These are phyloP conservation scores for Scomber scombrus DNA, from an alignment of 2,113 vertebrate species.

Conservation along the genomic window DNA sequence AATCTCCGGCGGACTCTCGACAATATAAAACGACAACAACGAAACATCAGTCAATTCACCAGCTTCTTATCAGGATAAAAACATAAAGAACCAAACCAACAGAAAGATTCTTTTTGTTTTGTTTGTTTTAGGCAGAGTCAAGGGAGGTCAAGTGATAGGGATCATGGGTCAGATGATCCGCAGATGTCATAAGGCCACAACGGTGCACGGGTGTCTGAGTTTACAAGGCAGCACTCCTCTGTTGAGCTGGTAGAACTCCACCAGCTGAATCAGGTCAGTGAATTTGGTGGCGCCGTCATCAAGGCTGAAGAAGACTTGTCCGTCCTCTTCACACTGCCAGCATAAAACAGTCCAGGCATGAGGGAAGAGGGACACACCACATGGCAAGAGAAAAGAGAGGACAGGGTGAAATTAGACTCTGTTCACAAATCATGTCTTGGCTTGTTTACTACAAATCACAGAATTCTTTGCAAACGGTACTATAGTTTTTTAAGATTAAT, in stretches of 20 bases:
- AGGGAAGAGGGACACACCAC: conserved; percentile 35
- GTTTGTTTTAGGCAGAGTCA: conserved; percentile 75
- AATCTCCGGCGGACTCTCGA: conserved; percentile 60
- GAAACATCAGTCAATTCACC: conserved; percentile 74
- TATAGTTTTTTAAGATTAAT: too few relatives aligned
- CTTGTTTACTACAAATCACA: neutral
- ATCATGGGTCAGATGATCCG: conserved; percentile 53
- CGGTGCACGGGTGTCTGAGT: conserved; percentile 97
- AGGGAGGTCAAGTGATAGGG: conserved; percentile 64
- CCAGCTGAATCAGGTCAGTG: conserved; percentile 98
- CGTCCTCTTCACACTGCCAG: conserved; percentile 92
- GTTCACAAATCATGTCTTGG: neutral
- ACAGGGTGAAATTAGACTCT: neutral
- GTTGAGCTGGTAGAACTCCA: conserved; percentile 99
- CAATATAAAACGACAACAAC: conserved; percentile 49
- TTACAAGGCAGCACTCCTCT: conserved; percentile 97
- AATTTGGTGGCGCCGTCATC: conserved; percentile 98
- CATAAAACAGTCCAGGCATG: neutral
- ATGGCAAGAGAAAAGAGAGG: neutral
- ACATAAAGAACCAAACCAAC: conserved; percentile 47
- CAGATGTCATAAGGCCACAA: conserved; percentile 97
- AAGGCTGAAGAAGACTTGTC: conserved; percentile 96
- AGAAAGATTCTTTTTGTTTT: conserved; percentile 47
- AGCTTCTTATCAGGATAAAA: conserved; percentile 70
- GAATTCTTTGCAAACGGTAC: too few relatives aligned